Base-by-base conservation (phyloP, 2,888 invertebrate genomes). In the Hedychridium roseum region DNA sequence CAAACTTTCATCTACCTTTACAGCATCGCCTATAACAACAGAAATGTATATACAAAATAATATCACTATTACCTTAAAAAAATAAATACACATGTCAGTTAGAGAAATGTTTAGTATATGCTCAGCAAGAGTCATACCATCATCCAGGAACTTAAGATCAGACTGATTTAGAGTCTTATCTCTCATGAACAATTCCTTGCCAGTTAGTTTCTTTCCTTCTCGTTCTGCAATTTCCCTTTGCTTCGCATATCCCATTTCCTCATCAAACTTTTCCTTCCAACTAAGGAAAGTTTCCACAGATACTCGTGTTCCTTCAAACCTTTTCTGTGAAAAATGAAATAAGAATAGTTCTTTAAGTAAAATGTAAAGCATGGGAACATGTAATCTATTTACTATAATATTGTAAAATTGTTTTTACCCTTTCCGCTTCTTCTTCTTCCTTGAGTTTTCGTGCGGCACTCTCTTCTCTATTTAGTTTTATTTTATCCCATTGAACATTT, bases 111-210 rank as follows among this genome's bases (percentile, higher is more conserved):
- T n/a, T n/a, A n/a, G n/a, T n/a, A n/a, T n/a, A n/a, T n/a, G n/a
- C n/a, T n/a, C n/a, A n/a, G n/a, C n/a, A n/a, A n/a, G 30, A 50
- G 32, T 54, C 49, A 61, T 76, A 85, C 92, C 92, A 80, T 93
- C 95, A 80, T 94, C 90, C 60, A 96, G 83, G 83, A 95, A 97
- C 80, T 94, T 92, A 49, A 99, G 88, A 83, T 99, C 99, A 2
- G 98, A 98, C 70, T 97, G 94, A 80, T 92, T 93, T 60, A 99
- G 85, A 1, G 96, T 92, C 54, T 90, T 91, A 78, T 99, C 98
- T 44, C 86, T 87, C 79, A 97, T 85, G 83, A 99, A 99, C 43
- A 98, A 82, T 80, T 99, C 97, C 74, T 87, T 87, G 11, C 98
- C 98, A 0, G 96, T 96, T 27, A 95, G 81, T 79, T 96, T 95